Percentiles rank a stretch among this genome's conserved stretches.
phyloP scores from a whole-genome alignment of 1,140 invertebrate genomes.

The Magallana ariakensis region DNA sequence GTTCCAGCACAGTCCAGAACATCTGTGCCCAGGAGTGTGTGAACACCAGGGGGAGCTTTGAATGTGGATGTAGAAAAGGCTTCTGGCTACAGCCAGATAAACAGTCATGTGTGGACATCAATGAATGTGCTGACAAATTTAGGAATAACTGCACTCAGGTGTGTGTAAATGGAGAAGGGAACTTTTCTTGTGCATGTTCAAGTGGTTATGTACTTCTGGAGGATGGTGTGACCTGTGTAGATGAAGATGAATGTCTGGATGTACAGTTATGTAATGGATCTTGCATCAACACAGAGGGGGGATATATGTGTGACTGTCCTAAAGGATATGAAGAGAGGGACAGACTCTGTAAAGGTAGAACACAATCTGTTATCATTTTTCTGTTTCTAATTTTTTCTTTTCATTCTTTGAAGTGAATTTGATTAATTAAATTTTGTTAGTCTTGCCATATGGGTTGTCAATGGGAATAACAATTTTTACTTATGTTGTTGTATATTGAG shows the following conservation, averaged over 20 bases:
- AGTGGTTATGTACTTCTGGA: not conserved
- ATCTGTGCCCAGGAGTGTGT: conserved; percentile 9
- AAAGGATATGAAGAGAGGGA: not conserved
- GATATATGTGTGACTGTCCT: conserved; percentile 8
- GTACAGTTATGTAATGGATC: not conserved
- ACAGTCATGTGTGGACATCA: conserved; percentile 24
- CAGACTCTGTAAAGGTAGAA: conserved; percentile 17
- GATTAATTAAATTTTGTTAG: too few relatives aligned
- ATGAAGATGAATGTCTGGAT: conserved; percentile 32
- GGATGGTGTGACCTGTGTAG: conserved; percentile 3
- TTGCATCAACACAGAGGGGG: conserved; percentile 27
- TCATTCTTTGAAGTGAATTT: too few relatives aligned
- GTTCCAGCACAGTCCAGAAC: not conserved
- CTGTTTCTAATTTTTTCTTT: too few relatives aligned
- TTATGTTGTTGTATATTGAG: too few relatives aligned
- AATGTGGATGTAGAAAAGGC: not conserved
- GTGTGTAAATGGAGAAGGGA: conserved; percentile 15
- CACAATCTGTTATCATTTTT: not conserved
- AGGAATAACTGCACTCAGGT: conserved; percentile 17
- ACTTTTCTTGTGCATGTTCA: conserved; percentile 1
- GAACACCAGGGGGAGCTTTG: conserved; percentile 18
- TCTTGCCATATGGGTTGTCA: too few relatives aligned
- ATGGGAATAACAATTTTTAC: too few relatives aligned
- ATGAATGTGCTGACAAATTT: conserved; percentile 24
- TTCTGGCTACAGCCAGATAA: not conserved